Evolutionary conservation across 1,140 invertebrate genomes (phyloP), one percentile per base, ranked within the genome.

Genomic region (Notospermus geniculatus): DNA sequence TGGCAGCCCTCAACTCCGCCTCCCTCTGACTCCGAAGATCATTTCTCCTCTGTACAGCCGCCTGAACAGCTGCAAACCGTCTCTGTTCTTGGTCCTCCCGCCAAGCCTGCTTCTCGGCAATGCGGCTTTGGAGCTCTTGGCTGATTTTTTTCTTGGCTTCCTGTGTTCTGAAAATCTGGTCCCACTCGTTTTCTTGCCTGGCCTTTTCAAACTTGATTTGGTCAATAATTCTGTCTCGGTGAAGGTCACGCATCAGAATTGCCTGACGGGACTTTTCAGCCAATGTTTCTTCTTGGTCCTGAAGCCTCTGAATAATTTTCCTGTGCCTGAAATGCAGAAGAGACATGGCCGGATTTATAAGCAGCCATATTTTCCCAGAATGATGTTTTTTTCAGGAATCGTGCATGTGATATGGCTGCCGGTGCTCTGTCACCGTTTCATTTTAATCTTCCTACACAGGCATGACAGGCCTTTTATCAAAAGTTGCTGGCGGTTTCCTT

Each of bases 91-190:
- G 39, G n/a, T 23, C 29, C 11, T 25, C 57, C 23, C 46, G 41
- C 7, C 57, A 25, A 27, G 65, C 57, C 54, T 77, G 71, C 28
- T 72, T 72, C 19, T 63, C 54, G 28, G 73, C 72, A 29, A 75
- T 72, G 28, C 64, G 68, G 11, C 62, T 61, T 15, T 67, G 58
- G 22, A 79, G 54, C 53, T 78, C 72, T 17, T 64, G 56, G 57
- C 69, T 75, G 27, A 79, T 66, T 19, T 69, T 65, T 57, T 73
- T 73, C 61, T 78, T 78, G 23, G 75, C 74, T 50, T 77, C 74
- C 17, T 73, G 56, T 2, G 71, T 60, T 30, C 62, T 59, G 13
- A 70, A 56, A 9, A 79, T 67, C 25, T 67, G 65, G 22, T 63
- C n/a, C 36, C 71, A 67, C 62, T 78, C 72, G 41, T 73, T 60